A percentile compares a stretch with the other conserved stretches of the same genome.
These are phyloP conservation scores for Tetraneura akinire DNA, from an alignment of 1,140 invertebrate genomes.

Conservation along the genomic window DNA sequence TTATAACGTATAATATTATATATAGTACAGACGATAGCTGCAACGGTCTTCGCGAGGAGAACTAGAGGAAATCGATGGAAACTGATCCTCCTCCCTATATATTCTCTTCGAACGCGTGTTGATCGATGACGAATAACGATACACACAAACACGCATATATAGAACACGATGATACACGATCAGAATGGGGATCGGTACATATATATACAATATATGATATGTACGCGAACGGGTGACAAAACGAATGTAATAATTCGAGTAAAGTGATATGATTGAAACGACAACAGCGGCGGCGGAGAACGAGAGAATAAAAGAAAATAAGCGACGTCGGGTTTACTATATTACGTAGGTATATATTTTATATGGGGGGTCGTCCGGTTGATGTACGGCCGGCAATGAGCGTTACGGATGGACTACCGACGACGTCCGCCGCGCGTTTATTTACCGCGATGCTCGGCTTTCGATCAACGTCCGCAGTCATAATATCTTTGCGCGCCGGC, in stretches of 20 bases:
- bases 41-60: too few species aligned
- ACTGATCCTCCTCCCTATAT: too few species aligned
- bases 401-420: slow-evolving; percentile 41
- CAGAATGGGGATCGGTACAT: too few species aligned
- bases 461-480: slow-evolving; percentile 50
- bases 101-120: not conserved
- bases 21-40: too few species aligned
- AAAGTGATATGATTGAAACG: slow-evolving; percentile 42
- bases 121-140: slow-evolving; percentile 40
- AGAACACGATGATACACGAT: too few species aligned
- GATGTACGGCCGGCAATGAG: slow-evolving; percentile 44
- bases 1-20: too few species aligned
- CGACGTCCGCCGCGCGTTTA: slow-evolving; percentile 47
- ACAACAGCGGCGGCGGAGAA: not conserved
- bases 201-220: not conserved
- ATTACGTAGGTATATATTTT: too few species aligned
- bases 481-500: slow-evolving; percentile 28
- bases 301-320: too few species aligned
- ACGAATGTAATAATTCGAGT: slow-evolving; percentile 37
- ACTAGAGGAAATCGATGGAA: slow-evolving; percentile 6
- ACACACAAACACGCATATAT: too few species aligned
- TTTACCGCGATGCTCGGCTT: slow-evolving; percentile 43
- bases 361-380: slow-evolving; percentile 21
- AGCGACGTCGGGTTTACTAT: not conserved
- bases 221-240: slow-evolving; percentile 1